These are phyloP conservation scores for Muraenolepis orangiensis DNA, from an alignment of 2,797 vertebrate genomes.

Conservation along the genomic window DNA sequence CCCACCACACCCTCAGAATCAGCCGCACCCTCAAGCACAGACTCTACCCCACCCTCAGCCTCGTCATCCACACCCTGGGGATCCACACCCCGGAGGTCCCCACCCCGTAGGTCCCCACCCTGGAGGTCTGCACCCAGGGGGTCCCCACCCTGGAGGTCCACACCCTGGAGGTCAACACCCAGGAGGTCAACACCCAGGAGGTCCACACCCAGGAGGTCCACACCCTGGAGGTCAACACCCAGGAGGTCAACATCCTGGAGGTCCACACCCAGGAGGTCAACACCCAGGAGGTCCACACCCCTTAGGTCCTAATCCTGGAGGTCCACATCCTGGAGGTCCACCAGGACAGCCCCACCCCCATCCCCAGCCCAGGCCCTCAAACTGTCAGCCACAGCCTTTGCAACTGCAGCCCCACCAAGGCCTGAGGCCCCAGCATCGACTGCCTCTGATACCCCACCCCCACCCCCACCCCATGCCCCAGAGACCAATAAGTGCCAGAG, in stretches of 20 bases:
- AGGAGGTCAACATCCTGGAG: not conserved
- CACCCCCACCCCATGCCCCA: constrained; percentile 81
- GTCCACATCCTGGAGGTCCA: not conserved
- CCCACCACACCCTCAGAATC: constrained; percentile 10
- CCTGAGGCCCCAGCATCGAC: constrained; percentile 75
- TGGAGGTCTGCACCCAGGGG: not conserved
- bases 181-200: too few relatives aligned
- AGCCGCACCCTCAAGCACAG: constrained; percentile 15
- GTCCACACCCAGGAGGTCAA: not conserved
- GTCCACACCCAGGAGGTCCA: not conserved
- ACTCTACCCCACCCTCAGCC: not conserved
- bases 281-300: too few relatives aligned
- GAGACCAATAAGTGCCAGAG: constrained; percentile 91
- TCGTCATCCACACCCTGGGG: not conserved
- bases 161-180: too few relatives aligned
- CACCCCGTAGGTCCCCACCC: not conserved
- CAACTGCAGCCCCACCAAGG: constrained; percentile 67
- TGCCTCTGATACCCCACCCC: constrained; percentile 72
- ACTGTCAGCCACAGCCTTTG: constrained; percentile 54
- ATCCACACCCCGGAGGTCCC: not conserved
- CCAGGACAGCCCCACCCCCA: constrained; percentile 41
- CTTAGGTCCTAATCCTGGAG: too few relatives aligned
- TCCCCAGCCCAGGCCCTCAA: constrained; percentile 61
- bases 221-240: constrained; percentile 16
- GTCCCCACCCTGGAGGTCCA: not conserved